Evolutionary conservation across 2,113 vertebrate species (phyloP), one percentile per base, ranked within the genome.

Genomic region (Azemiops feae): DNA sequence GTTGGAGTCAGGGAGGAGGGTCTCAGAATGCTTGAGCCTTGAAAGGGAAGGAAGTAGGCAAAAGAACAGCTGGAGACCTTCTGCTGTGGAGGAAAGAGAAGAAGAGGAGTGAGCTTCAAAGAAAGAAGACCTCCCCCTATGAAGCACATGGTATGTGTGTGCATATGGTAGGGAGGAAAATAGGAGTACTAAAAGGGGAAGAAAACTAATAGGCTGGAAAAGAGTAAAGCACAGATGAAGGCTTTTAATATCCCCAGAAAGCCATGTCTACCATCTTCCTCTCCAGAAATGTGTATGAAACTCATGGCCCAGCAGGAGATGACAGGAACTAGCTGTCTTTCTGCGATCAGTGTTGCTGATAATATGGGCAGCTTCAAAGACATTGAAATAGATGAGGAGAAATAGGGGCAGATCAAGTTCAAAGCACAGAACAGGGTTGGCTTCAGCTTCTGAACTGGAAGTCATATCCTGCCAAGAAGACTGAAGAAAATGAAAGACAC

Each of bases 11-110:
- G 91, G 86, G 74, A 47, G 86, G 91, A 34, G n/a, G 25, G 60
- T 81, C 60, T 91, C 52, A 5, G 18, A 91, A 52, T 54, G 86
- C 3, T 60, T 74, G 58, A 23, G 34, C 58, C n/a, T 90, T 90
- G 55, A 90, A 92, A 90, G 55, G 47, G 91, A 92, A 89, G 91
- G 87, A 89, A 93, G 30, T 58, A 90, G 54, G 92, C 55, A 90
- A 45, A 34, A 87, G 89, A 93, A 57, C 92, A 93, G 92, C 92
- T 93, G 89, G 89, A 90, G 55, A 87, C 92, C 89, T 93, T 90
- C 89, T 90, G 92, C 54, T 90, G 39, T 43, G 20, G 89, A 90
- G n/a, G 74, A 57, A 64, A 30, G 88, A 50, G 87, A 27, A 55
- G 50, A 45, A 30, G 88, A 23, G 54, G 88, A 14, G 54, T 8